A percentile compares a stretch with the other conserved stretches of the same genome.
Evolutionary conservation across 2,113 vertebrate species (phyloP).

Genomic region (Benitochromis conjunctus): DNA sequence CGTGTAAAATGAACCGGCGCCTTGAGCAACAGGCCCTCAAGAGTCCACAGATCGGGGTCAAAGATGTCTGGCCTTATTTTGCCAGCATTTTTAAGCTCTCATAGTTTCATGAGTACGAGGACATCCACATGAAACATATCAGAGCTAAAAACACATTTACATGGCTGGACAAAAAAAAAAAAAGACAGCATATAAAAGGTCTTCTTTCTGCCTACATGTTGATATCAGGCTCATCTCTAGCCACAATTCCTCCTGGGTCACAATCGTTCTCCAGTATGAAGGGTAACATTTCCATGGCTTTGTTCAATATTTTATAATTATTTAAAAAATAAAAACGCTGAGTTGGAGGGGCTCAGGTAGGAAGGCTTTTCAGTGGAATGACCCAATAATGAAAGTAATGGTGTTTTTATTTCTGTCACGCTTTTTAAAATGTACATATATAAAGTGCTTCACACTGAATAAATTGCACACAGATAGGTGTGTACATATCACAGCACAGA

Average conservation of each 20-base stretch:
- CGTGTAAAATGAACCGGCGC: background rate
- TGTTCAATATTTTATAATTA: background rate
- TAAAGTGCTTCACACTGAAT: background rate
- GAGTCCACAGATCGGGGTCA: background rate
- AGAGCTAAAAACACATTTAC: background rate
- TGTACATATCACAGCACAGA: background rate
- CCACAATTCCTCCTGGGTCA: background rate
- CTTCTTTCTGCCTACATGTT: background rate
- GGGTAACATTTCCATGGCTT: background rate
- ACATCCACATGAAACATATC: background rate
- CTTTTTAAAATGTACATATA: background rate
- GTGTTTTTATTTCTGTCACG: background rate
- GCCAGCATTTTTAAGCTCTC: background rate
- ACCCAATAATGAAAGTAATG: background rate
- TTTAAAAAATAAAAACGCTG: too few relatives aligned
- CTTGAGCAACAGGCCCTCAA: fast-evolving
- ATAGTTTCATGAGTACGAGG: background rate
- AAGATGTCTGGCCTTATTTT: background rate
- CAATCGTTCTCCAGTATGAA: background rate
- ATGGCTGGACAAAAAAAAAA: fast-evolving
- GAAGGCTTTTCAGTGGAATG: fast-evolving
- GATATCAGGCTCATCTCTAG: background rate
- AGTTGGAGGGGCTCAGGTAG: fast-evolving
- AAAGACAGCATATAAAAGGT: fast-evolving
- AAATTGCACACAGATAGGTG: background rate